phyloP scores from a whole-genome alignment of 1,140 invertebrate genomes.

The Drosophila yakuba region DNA sequence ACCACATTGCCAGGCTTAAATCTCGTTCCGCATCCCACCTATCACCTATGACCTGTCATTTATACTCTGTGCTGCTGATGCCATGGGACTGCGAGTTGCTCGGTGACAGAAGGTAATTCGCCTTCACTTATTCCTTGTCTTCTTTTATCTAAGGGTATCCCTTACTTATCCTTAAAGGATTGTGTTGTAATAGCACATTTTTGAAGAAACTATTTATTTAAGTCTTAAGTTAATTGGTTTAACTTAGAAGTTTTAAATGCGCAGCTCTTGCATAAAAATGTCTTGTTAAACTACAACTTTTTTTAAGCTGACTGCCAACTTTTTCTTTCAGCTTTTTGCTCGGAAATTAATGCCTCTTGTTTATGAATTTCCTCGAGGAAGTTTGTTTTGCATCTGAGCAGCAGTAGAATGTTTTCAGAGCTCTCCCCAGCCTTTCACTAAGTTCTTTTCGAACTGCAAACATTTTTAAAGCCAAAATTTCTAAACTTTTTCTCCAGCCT shows the following conservation, averaged over 20 bases:
- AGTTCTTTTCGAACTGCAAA: conserved; percentile 4
- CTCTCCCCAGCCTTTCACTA: not conserved
- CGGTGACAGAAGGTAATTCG: not conserved
- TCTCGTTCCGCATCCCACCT: conserved; percentile 28
- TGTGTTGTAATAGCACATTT: no score
- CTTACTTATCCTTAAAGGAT: no score
- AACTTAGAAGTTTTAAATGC: no score
- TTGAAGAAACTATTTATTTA: no score
- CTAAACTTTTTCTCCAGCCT: conserved; percentile 17
- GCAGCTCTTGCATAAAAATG: not conserved
- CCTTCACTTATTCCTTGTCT: no score
- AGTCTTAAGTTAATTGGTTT: not conserved
- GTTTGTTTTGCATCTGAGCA: conserved; percentile 4
- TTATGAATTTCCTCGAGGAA: conserved; percentile 7
- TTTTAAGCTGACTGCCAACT: not conserved
- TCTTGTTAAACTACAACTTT: not conserved
- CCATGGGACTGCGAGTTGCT: conserved; percentile 20
- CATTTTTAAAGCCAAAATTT: conserved; percentile 10
- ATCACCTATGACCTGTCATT: conserved; percentile 41
- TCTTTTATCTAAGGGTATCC: no score
- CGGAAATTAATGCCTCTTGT: conserved; percentile 15
- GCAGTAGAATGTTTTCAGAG: conserved; percentile 10
- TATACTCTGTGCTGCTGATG: conserved; percentile 25
- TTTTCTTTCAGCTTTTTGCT: conserved; percentile 12
- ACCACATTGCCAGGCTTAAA: conserved; percentile 44